These are phyloP conservation scores for Enteromius anoplus DNA, from an alignment of 2,797 vertebrate species.

Conservation along the genomic window DNA sequence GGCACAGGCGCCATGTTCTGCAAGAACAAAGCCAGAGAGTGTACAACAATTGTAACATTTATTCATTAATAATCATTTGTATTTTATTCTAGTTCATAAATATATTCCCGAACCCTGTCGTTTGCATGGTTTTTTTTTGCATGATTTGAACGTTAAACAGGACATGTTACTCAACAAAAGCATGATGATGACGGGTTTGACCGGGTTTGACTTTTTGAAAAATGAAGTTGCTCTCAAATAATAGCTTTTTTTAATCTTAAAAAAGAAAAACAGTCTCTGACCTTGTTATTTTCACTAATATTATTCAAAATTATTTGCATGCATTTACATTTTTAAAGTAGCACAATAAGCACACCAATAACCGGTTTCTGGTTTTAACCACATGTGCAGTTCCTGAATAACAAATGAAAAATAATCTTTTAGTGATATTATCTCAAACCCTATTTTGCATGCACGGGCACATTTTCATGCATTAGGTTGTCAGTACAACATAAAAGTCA, in stretches of 20 bases:
- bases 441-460: background rate
- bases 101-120: background rate
- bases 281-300: background rate
- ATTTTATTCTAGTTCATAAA: background rate
- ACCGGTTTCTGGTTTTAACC: background rate
- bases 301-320: background rate
- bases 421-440: background rate
- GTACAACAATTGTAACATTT: background rate
- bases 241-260: background rate
- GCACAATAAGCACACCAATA: background rate
- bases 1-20: constrained; percentile 51
- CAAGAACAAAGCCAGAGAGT: constrained; percentile 50
- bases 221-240: background rate
- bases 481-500: background rate
- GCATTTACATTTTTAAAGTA: background rate
- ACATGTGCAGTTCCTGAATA: background rate
- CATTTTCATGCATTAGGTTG: background rate
- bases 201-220: background rate
- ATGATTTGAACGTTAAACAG: background rate
- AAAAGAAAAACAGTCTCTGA: background rate
- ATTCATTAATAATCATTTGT: background rate
- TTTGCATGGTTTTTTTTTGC: background rate
- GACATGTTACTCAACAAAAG: background rate
- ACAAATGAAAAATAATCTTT: background rate
- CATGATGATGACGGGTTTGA: background rate